Evolutionary conservation across 2,113 vertebrate species (phyloP).

Genomic region (Arenaria interpres): DNA sequence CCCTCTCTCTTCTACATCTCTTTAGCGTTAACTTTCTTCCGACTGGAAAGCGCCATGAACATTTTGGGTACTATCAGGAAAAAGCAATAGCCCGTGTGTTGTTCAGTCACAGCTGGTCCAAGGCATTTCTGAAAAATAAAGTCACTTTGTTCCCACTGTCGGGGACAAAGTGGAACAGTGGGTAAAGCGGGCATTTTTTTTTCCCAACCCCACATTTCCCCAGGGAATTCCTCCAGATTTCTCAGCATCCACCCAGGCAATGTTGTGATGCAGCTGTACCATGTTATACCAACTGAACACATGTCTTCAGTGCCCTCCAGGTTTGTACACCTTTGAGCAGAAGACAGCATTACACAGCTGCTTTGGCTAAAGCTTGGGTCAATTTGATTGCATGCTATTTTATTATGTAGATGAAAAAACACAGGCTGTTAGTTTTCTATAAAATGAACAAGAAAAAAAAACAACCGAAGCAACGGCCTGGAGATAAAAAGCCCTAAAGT

Average conservation of each 20-base stretch:
- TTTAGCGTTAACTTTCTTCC: not conserved
- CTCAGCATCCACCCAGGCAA: not conserved
- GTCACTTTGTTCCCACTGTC: not conserved
- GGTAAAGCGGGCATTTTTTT: not conserved
- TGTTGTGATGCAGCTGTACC: not conserved
- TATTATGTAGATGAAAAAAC: not conserved
- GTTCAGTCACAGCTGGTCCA: not conserved
- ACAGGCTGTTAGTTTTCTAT: not conserved
- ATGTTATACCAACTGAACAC: rapidly evolving
- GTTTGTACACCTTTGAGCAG: not conserved
- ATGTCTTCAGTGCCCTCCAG: not conserved
- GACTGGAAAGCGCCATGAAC: not conserved
- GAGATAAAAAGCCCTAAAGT: not conserved
- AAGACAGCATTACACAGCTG: not conserved
- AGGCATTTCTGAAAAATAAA: not conserved
- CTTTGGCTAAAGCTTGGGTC: not conserved
- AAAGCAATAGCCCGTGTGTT: not conserved
- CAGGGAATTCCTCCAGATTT: not conserved
- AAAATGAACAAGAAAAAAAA: not conserved
- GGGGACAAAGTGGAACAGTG: not conserved
- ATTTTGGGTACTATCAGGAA: not conserved
- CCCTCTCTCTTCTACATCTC: not conserved
- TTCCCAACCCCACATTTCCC: not conserved
- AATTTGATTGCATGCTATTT: not conserved
- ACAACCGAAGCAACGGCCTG: not conserved